Conservation (phyloP, 1,140 invertebrate genomes). For the Drosophila ironensis region DNA sequence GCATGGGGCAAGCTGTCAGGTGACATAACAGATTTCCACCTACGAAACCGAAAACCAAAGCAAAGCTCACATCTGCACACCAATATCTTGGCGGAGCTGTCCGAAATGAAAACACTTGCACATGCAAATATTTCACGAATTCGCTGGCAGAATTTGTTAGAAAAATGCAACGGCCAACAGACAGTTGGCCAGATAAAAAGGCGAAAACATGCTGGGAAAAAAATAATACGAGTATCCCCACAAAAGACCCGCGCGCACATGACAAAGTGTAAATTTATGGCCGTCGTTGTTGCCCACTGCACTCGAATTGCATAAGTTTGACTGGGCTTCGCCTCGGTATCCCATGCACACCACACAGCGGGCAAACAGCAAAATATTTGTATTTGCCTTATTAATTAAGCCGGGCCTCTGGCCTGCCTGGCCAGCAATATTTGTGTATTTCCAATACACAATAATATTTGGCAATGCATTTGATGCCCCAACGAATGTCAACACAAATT, state of each 20-base stretch:
- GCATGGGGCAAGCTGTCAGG: conserved; percentile 12
- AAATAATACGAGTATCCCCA: conserved; percentile 43
- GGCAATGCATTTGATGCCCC: conserved; percentile 54
- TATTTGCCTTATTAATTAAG: conserved; percentile 78
- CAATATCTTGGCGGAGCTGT: neutral
- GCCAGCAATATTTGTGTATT: conserved; percentile 45
- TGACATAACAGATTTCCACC: conserved; percentile 28
- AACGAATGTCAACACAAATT: conserved; percentile 36
- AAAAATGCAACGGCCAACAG: conserved; percentile 44
- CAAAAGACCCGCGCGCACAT: conserved; percentile 46
- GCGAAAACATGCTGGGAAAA: conserved; percentile 39
- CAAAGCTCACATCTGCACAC: conserved; percentile 13
- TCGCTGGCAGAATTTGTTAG: conserved; percentile 70
- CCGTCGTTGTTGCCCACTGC: conserved; percentile 32
- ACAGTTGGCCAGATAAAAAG: conserved; percentile 40
- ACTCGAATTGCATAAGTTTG: conserved; percentile 63
- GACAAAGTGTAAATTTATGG: conserved; percentile 75
- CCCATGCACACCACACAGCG: conserved; percentile 49
- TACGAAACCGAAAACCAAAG: neutral
- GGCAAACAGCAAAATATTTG: conserved; percentile 72
- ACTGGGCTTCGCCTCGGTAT: conserved; percentile 55
- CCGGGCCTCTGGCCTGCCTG: conserved; percentile 14
- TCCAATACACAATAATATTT: conserved; percentile 55
- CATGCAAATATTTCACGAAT: conserved; percentile 71
- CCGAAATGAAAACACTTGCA: conserved; percentile 61